Conservation (phyloP, 2,888 invertebrate species). For the Papilio protenor region DNA sequence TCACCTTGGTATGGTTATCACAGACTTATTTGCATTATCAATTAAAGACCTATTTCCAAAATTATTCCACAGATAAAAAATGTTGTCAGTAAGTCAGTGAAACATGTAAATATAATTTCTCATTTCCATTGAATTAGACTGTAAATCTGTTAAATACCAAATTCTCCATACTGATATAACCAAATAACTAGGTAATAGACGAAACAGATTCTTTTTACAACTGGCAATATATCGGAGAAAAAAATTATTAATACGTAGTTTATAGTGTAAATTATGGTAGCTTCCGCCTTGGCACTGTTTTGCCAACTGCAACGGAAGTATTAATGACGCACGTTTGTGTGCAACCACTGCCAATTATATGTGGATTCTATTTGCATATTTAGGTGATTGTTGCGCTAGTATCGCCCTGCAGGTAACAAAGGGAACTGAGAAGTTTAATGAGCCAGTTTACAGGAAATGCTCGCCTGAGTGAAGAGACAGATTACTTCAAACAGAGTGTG, state of each 20-base stretch:
- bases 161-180: too few species aligned
- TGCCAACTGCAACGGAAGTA: slow-evolving; percentile 55
- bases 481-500: slow-evolving; percentile 4
- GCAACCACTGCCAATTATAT: slow-evolving; percentile 48
- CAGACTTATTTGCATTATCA: too few species aligned
- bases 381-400: slow-evolving; percentile 35
- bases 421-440: slow-evolving; percentile 1
- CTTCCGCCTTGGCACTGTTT: slow-evolving; percentile 52
- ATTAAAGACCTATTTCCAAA: too few species aligned
- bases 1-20: neutral
- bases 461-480: neutral
- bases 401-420: slow-evolving; percentile 24
- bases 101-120: too few species aligned
- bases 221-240: neutral
- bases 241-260: slow-evolving; percentile 44
- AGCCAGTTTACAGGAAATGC: slow-evolving; percentile 10
- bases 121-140: too few species aligned
- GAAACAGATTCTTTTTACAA: neutral
- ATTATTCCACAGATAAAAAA: too few species aligned
- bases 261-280: slow-evolving; percentile 52
- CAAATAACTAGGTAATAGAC: neutral
- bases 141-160: too few species aligned
- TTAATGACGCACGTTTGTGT: slow-evolving; percentile 52
- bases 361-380: slow-evolving; percentile 48
- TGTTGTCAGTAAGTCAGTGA: too few species aligned